Conservation (phyloP, 2,797 vertebrate genomes). For the Helarctos malayanus region DNA sequence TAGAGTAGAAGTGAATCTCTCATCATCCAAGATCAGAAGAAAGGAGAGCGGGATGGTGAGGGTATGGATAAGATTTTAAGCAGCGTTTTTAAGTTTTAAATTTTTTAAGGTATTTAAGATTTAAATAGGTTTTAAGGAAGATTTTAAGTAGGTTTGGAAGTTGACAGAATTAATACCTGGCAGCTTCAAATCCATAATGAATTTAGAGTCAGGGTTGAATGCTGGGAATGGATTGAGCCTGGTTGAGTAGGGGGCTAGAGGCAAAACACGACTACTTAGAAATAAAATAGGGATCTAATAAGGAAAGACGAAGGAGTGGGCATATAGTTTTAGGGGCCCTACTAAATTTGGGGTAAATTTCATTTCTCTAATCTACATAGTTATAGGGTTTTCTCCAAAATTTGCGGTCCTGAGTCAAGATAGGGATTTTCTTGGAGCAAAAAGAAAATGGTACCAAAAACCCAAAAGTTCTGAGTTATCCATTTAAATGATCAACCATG, state of each 20-base stretch:
- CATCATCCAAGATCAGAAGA: neutral
- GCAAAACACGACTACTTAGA: neutral
- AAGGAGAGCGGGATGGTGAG: neutral
- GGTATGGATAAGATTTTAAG: neutral
- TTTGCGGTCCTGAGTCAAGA: neutral
- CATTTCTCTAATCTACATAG: neutral
- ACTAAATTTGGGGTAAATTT: neutral
- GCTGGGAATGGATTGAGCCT: neutral
- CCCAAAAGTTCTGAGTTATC: neutral
- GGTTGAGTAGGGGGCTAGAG: neutral
- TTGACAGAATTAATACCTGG: neutral
- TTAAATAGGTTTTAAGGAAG: neutral
- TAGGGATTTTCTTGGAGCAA: neutral
- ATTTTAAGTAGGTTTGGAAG: neutral
- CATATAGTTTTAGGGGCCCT: neutral
- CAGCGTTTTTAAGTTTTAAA: neutral
- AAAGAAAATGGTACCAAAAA: neutral
- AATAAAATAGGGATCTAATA: neutral
- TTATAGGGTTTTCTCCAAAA: neutral
- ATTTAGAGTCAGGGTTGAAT: neutral
- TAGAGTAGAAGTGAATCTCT: neutral
- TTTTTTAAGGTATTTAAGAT: neutral
- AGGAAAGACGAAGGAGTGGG: neutral
- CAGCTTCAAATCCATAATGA: neutral
- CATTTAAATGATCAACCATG: neutral